Percentiles rank a stretch among this genome's conserved stretches.
Evolutionary conservation across 2,888 invertebrate species (phyloP).

Genomic region (Deroplatys truncata): DNA sequence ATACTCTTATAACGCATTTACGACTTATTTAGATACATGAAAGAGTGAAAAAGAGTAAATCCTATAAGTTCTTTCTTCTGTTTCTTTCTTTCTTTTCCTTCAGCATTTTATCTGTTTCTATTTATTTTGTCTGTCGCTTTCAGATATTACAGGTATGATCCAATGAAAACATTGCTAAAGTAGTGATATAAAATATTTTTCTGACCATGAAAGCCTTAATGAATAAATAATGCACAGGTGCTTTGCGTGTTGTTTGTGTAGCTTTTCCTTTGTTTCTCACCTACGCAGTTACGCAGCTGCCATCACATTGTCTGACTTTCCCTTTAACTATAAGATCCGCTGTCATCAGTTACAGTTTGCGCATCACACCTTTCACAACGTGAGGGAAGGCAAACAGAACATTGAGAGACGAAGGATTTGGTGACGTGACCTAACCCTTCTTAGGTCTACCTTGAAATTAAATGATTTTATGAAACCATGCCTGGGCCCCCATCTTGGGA

Average conservation of each 20-base stretch:
- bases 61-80: too few species aligned
- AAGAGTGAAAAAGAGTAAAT: too few species aligned
- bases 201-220: too few species aligned
- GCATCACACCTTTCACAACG: background rate
- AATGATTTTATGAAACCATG: background rate
- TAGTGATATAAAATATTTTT: too few species aligned
- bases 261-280: background rate
- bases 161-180: too few species aligned
- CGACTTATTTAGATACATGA: too few species aligned
- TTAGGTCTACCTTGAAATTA: background rate
- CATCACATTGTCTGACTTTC: background rate
- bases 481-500: background rate
- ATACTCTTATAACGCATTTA: too few species aligned
- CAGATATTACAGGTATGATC: too few species aligned
- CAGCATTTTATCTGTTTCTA: too few species aligned
- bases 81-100: too few species aligned
- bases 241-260: background rate
- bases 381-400: background rate
- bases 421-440: background rate
- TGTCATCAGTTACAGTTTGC: background rate
- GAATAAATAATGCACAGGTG: background rate
- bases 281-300: background rate
- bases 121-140: too few species aligned
- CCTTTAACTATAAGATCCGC: background rate
- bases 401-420: background rate